Percentiles rank a stretch among this genome's conserved stretches.
Conservation (phyloP, 2,797 vertebrate species). For the Myiotriccus ornatus region DNA sequence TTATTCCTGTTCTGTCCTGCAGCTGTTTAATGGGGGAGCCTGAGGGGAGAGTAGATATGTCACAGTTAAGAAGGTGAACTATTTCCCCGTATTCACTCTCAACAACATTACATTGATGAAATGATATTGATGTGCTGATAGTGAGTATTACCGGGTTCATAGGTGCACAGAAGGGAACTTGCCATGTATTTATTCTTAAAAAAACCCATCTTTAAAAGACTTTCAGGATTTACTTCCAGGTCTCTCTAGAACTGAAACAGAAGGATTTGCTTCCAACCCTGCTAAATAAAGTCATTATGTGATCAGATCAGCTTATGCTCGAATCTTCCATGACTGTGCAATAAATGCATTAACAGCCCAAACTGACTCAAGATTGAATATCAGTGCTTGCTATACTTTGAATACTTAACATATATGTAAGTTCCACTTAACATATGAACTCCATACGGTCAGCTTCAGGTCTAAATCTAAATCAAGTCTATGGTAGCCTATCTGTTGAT, state of each 20-base stretch:
- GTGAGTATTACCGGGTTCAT: neutral
- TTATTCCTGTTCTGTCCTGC: neutral
- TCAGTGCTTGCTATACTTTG: too few relatives aligned
- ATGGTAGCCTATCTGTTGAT: neutral
- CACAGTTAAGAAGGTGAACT: neutral
- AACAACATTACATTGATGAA: neutral
- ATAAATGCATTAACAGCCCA: neutral
- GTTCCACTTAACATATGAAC: neutral
- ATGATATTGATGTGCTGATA: too few relatives aligned
- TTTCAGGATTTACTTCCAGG: neutral
- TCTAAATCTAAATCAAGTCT: neutral
- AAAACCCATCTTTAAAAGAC: neutral
- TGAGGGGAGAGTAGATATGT: accelerated
- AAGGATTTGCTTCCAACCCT: neutral
- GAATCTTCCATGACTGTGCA: neutral
- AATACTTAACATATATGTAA: neutral
- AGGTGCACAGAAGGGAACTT: neutral
- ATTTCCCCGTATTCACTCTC: neutral
- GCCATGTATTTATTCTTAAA: neutral
- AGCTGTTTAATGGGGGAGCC: neutral
- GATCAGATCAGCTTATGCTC: neutral
- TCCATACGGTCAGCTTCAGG: neutral
- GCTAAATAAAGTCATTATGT: neutral
- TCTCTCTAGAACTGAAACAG: neutral
- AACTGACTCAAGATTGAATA: neutral